These are phyloP conservation scores for Onychomys arenicola DNA, from an alignment of 2,797 vertebrate genomes.

Conservation along the genomic window DNA sequence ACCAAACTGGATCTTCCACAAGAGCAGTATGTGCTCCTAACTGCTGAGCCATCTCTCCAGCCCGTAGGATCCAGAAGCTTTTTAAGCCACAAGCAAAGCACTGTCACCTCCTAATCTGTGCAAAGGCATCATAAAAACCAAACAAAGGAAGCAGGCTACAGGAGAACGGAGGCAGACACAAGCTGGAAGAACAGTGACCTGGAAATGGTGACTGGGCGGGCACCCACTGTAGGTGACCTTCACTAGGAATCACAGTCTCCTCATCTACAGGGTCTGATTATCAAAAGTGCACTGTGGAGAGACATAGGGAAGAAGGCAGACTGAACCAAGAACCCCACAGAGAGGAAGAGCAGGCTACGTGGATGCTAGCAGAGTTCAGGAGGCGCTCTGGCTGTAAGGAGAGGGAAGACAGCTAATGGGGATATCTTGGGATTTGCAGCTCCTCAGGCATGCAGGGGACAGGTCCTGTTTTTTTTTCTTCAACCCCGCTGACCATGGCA, in stretches of 20 bases:
- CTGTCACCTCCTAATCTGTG: not conserved
- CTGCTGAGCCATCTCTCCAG: not conserved
- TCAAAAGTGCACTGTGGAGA: not conserved
- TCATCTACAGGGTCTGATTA: not conserved
- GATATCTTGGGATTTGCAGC: accelerated
- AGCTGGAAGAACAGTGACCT: not conserved
- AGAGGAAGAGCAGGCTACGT: not conserved
- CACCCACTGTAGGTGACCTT: too few species aligned
- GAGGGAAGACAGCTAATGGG: not conserved
- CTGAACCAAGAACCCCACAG: not conserved
- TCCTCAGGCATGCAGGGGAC: not conserved
- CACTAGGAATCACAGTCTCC: not conserved
- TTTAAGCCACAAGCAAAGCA: not conserved
- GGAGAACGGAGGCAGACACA: not conserved
- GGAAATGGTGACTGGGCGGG: not conserved
- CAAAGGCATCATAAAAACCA: not conserved
- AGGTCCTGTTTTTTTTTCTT: not conserved
- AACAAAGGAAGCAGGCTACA: not conserved
- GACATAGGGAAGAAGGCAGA: not conserved
- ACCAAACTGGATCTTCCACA: not conserved
- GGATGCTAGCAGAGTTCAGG: too few species aligned
- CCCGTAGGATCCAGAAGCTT: not conserved
- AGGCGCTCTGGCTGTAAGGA: not conserved
- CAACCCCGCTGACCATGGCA: not conserved
- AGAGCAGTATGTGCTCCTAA: not conserved